Evolutionary conservation across 2,113 vertebrate species (phyloP).

Genomic region (Polypterus senegalus): DNA sequence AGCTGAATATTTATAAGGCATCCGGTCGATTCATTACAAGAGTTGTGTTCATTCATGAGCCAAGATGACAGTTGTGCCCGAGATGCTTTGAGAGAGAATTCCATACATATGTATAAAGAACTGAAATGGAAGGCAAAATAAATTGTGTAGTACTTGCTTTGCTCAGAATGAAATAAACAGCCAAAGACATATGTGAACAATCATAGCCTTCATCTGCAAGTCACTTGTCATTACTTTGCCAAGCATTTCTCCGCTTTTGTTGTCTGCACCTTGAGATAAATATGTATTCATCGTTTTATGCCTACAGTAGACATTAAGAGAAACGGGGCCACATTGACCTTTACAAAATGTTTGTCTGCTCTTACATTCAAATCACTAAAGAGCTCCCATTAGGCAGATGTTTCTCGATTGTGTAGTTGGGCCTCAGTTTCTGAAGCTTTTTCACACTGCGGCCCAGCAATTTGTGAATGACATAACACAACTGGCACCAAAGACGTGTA

Average conservation of each 20-base stretch:
- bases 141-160: conserved; percentile 7
- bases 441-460: no score
- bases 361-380: no score
- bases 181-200: conserved; percentile 23
- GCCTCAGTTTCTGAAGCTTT: no score
- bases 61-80: conserved; percentile 11
- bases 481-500: no score
- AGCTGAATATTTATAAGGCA: conserved; percentile 22
- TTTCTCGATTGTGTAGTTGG: no score
- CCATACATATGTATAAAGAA: conserved; percentile 19
- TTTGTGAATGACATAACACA: no score
- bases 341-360: no score
- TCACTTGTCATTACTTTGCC: no score
- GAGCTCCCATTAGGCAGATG: no score
- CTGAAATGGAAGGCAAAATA: conserved; percentile 6
- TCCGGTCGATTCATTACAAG: conserved; percentile 13
- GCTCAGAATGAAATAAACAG: conserved; percentile 12
- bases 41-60: conserved; percentile 9
- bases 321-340: no score
- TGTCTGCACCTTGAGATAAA: conserved; percentile 16
- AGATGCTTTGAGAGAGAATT: conserved; percentile 7
- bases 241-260: background rate
- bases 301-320: conserved; percentile 6
- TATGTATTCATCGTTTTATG: conserved; percentile 26
- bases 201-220: conserved; percentile 3